phyloP scores from a whole-genome alignment of 2,113 vertebrate species.

The pig (Sus scrofa) region T2T-Sscrofa CM000827.6:108929501-108930000 shows the following conservation, averaged over 20 bases:
- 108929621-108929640: too few relatives aligned
- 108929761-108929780: not conserved
- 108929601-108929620: too few relatives aligned
- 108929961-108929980: not conserved
- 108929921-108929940: conserved; percentile 6
- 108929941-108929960: not conserved
- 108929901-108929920: not conserved
- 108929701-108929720: not conserved
- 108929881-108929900: not conserved
- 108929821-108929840: not conserved
- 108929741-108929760: too few relatives aligned
- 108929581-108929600: too few relatives aligned
- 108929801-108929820: not conserved
- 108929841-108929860: not conserved
- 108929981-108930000: not conserved
- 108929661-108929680: not conserved
- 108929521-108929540: not conserved
- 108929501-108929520: too few relatives aligned
- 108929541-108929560: rapidly evolving
- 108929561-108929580: too few relatives aligned
- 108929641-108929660: not conserved
- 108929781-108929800: rapidly evolving
- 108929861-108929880: not conserved
- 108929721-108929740: not conserved
- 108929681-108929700: not conserved